Evolutionary conservation across 2,888 invertebrate genomes (phyloP).

Genomic region (Acrobasis repandana): DNA sequence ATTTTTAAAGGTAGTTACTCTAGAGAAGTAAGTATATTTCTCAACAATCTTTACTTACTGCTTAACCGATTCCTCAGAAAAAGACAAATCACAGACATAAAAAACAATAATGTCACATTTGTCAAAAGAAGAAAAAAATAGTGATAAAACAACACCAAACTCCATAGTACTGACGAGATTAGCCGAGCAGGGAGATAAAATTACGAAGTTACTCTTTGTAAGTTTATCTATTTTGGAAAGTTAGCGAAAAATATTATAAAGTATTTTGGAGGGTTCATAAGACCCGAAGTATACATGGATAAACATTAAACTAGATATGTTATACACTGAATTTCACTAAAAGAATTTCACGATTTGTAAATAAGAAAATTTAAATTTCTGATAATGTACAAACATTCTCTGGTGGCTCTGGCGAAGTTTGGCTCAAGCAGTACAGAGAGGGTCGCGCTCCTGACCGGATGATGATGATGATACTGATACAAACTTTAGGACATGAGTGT

Average conservation of each 20-base stretch:
- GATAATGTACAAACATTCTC: too few species aligned
- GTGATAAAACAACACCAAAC: slow-evolving; percentile 40
- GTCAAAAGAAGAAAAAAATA: slow-evolving; percentile 39
- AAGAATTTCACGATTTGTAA: too few species aligned
- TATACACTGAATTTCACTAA: background rate
- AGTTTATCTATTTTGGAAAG: slow-evolving; percentile 53
- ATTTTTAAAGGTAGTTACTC: too few species aligned
- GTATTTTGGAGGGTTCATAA: slow-evolving; percentile 45
- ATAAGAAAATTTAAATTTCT: too few species aligned
- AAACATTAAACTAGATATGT: slow-evolving; percentile 2
- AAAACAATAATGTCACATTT: slow-evolving; percentile 30
- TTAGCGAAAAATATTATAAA: slow-evolving; percentile 53
- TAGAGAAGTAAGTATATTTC: too few species aligned
- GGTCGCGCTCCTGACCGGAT: too few species aligned
- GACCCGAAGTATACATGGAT: slow-evolving; percentile 29
- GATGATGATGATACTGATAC: too few species aligned
- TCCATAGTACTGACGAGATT: slow-evolving; percentile 43
- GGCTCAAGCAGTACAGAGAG: too few species aligned
- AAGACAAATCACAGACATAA: slow-evolving; percentile 24
- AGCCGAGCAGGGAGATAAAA: slow-evolving; percentile 43
- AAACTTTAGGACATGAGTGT: too few species aligned
- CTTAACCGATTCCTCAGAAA: slow-evolving; percentile 1
- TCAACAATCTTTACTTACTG: too few species aligned
- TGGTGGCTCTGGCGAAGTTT: too few species aligned
- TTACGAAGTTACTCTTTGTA: slow-evolving; percentile 38